Evolutionary conservation across 2,113 vertebrate species (phyloP), one percentile per base, ranked within the genome.

Genomic region (Apteryx owenii): DNA sequence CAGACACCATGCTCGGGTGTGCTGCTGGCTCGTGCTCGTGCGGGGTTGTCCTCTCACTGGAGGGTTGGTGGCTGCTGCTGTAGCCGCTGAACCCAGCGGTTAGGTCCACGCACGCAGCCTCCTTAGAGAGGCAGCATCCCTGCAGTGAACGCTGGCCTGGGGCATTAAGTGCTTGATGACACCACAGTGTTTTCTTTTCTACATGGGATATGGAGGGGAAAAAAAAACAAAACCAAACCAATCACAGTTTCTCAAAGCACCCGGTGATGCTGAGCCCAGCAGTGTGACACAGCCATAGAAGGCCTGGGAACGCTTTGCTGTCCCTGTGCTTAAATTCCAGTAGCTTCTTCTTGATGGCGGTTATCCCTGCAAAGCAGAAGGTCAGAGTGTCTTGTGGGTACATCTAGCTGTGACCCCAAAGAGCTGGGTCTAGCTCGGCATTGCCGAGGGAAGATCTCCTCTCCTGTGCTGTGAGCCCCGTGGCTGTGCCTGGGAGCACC

Each of bases 1-100:
- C 70, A 40, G 50, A 6, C 46, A 2, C 2, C 0, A 26, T 50
- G 76, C 69, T 1, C 0, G 3, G 81, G 38, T 71, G 29, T 78
- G 90, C 46, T 53, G 90, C 78, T 0, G 2, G 8, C 5, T 46
- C 46, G 44, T 42, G 77, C 22, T 25, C 2, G 0, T 2, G 18
- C 15, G 66, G 12, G 7, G 18, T 36, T 21, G 10, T 46, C 20
- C 58, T 36, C 79, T 42, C 22, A 28, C 78, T 38, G 51, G 25
- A 29, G 40, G 44, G 15, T 13, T 33, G 36, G 48, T 14, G 13
- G 56, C 11, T 53, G 38, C 28, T 9, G 23, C 56, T 72, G 15
- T 51, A 14, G 50, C 61, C 23, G 15, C 28, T 48, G 28, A 23
- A 11, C 51, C 65, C 61, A 56, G 8, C n/a, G 16, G 70, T 36